Evolutionary conservation across 37 sponge, comb jelly and placozoan genomes (phyloP).

Genomic region (Theonella swinhoei): DNA sequence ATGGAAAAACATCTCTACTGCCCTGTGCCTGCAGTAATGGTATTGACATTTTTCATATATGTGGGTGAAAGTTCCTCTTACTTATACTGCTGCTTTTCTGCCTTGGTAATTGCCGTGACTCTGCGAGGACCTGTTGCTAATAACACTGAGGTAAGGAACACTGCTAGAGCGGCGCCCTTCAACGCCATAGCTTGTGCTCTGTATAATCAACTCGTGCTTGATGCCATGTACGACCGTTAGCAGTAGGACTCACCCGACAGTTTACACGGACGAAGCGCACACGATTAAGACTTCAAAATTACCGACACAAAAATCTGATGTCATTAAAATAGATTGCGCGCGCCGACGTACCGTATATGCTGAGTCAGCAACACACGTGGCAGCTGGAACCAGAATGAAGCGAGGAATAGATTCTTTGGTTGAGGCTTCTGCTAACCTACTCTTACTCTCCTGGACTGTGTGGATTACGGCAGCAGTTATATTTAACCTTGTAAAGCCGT

Average conservation of each 20-base stretch:
- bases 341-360: neutral
- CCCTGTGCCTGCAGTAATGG: slow-evolving; percentile 60
- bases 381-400: too few species aligned
- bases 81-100: slow-evolving; percentile 49
- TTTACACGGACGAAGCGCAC: too few species aligned
- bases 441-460: slow-evolving; percentile 14
- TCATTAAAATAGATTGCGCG: neutral
- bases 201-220: too few species aligned
- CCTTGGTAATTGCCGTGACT: neutral
- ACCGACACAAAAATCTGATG: too few species aligned
- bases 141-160: neutral
- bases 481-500: slow-evolving; percentile 6
- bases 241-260: too few species aligned
- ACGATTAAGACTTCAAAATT: too few species aligned
- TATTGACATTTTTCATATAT: neutral
- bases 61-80: neutral
- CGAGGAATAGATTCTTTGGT: too few species aligned
- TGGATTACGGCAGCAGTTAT: slow-evolving; percentile 41
- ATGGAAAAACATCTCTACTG: slow-evolving; percentile 91
- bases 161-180: neutral
- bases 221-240: too few species aligned
- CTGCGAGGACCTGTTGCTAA: neutral
- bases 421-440: too few species aligned
- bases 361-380: neutral
- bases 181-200: slow-evolving; percentile 6